Evolutionary conservation across 2,113 vertebrate genomes (phyloP).

Genomic region (Todiramphus saurophagus): DNA sequence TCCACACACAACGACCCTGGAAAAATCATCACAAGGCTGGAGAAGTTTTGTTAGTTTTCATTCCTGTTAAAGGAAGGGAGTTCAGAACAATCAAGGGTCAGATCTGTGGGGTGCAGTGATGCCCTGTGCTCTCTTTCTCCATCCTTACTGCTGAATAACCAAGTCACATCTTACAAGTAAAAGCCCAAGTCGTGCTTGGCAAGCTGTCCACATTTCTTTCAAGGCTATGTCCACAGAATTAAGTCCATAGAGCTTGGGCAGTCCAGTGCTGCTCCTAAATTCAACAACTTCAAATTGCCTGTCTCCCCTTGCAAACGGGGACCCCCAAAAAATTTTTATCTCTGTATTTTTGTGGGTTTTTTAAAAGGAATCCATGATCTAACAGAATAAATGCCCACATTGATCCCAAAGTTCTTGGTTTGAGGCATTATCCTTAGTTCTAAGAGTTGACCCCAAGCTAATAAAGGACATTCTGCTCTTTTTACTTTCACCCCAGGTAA

Average conservation of each 20-base stretch:
- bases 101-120: not conserved
- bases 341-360: not conserved
- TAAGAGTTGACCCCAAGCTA: not conserved
- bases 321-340: not conserved
- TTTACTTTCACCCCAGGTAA: not conserved
- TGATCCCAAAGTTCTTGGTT: not conserved
- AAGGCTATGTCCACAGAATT: not conserved
- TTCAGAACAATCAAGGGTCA: not conserved
- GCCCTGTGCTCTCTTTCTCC: not conserved
- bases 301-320: not conserved
- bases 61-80: not conserved
- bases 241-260: not conserved
- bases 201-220: not conserved
- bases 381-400: not conserved
- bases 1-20: not conserved
- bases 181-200: not conserved
- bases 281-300: not conserved
- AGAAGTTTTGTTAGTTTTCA: not conserved
- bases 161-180: not conserved
- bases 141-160: not conserved
- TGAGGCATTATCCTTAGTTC: not conserved
- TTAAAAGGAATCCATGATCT: not conserved
- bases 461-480: not conserved
- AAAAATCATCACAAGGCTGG: too few species aligned
- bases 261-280: not conserved